Evolutionary conservation across 2,888 invertebrate species (phyloP), one percentile per base, ranked within the genome.

Genomic region (Drosophila pseudotalamancana): DNA sequence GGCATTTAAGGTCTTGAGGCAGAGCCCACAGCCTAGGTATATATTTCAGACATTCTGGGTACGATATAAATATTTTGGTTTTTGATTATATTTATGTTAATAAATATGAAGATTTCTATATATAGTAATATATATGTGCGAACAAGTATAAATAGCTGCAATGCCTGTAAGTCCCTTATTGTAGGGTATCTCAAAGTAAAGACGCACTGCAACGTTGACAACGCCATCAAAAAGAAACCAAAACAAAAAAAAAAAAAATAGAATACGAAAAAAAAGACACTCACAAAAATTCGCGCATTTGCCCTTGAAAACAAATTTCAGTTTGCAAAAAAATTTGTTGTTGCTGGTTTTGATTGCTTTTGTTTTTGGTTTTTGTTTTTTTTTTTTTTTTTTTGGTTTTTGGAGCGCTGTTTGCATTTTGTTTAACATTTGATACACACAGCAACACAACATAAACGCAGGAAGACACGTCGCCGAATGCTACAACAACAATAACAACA

Each of bases 271-370:
- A 49, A 29, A 29, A 35, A 27, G 18, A 23, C n/a, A 19, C 43
- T 61, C 35, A 14, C 35, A 59, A 79, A 71, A 71, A 81, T 57
- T 66, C 85, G 85, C 74, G 42, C 34, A 64, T 77, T 87, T 87
- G 81, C 81, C 81, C 81, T 87, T 81, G 81, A 81, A 77, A 85
- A 77, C 61, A 72, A 85, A 82, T 85, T 81, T 81, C 71, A 75
- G 88, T 85, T 85, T 69, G 79, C 72, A 16, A 77, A 74, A 73
- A 72, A 61, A 51, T 29, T 48, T 35, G 59, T 43, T 43, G 34
- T 37, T 64, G 55, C 12, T 49, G 49, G 6, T 19, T 49, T 49
- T 49, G 46, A 40, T 56, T 53, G 56, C 27, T 55, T 50, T 55
- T 39, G 60, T 43, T 53, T 40, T 37, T n/a, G n/a, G n/a, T n/a